Conservation (phyloP, 2,888 invertebrate species). For the Habroteleia sp. region DNA sequence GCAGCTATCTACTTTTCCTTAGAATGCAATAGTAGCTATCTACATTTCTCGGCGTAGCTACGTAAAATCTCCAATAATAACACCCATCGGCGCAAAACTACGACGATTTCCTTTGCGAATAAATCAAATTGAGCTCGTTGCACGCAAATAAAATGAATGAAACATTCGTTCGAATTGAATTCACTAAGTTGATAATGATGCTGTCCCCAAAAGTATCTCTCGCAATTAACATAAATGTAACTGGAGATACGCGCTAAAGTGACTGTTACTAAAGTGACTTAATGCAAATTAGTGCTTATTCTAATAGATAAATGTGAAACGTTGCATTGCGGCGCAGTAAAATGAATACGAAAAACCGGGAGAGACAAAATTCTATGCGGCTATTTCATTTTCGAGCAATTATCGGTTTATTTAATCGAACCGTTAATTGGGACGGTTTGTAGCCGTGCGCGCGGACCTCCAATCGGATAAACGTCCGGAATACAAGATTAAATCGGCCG, state of each 20-base stretch:
- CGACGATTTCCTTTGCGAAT: constrained; percentile 1
- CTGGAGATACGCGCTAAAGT: constrained; percentile 34
- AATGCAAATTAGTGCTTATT: constrained; percentile 40
- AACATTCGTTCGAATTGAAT: constrained; percentile 25
- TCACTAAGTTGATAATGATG: background rate
- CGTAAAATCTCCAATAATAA: constrained; percentile 21
- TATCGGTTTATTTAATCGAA: constrained; percentile 78
- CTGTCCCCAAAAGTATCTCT: constrained; percentile 18
- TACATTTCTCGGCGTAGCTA: constrained; percentile 42
- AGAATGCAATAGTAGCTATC: constrained; percentile 37
- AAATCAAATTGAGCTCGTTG: background rate
- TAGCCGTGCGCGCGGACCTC: constrained; percentile 63
- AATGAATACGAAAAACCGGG: constrained; percentile 69
- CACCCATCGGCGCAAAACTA: background rate
- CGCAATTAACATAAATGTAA: constrained; percentile 40
- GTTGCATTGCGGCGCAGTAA: constrained; percentile 25
- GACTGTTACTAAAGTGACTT: constrained; percentile 40
- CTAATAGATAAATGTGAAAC: constrained; percentile 40
- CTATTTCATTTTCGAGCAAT: constrained; percentile 75
- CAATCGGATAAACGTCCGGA: constrained; percentile 66
- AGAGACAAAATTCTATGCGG: constrained; percentile 68
- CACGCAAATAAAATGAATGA: background rate
- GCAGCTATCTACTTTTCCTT: constrained; percentile 50
- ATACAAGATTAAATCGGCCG: constrained; percentile 66
- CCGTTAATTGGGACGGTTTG: constrained; percentile 72